Conservation (phyloP, 2,888 invertebrate genomes). For the Hirtodrosophila trivittata region DNA sequence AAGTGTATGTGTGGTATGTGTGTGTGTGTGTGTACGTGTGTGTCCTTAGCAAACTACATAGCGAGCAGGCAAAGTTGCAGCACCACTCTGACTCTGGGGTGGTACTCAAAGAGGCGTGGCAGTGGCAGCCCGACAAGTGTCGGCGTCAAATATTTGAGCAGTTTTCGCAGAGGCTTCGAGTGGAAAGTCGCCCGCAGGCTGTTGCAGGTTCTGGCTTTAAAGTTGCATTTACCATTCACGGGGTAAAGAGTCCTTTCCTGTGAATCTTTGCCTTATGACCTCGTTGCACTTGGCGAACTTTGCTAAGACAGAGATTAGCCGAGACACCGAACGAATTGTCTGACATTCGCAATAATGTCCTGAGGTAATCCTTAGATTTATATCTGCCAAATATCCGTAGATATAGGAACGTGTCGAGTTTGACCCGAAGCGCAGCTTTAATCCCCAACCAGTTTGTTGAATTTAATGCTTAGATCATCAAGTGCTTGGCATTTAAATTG, state of each 20-base stretch:
- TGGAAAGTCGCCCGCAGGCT: constrained; percentile 26
- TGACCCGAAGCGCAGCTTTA: too few species aligned
- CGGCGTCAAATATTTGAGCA: constrained; percentile 58
- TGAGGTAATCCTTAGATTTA: too few species aligned
- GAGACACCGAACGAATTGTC: constrained; percentile 8
- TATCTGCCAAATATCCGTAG: too few species aligned
- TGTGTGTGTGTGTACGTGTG: background rate
- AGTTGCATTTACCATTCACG: background rate
- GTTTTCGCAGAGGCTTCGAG: constrained; percentile 18
- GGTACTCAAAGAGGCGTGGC: constrained; percentile 24
- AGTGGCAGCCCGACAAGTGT: constrained; percentile 46
- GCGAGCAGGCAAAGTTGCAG: constrained; percentile 23
- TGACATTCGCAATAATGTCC: background rate
- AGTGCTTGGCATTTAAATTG: constrained; percentile 42
- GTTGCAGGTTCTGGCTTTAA: constrained; percentile 9
- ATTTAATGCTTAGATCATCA: constrained; percentile 14
- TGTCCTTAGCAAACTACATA: constrained; percentile 30
- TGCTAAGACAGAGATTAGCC: constrained; percentile 14
- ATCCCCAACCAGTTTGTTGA: background rate
- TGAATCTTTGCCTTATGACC: constrained; percentile 26
- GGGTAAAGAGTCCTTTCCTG: too few species aligned
- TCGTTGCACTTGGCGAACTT: constrained; percentile 18
- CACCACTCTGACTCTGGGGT: constrained; percentile 3
- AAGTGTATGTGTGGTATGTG: too few species aligned
- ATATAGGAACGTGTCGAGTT: too few species aligned